Evolutionary conservation across 2,888 invertebrate species (phyloP), one percentile per base, ranked within the genome.

Genomic region (Arctia plantaginis): DNA sequence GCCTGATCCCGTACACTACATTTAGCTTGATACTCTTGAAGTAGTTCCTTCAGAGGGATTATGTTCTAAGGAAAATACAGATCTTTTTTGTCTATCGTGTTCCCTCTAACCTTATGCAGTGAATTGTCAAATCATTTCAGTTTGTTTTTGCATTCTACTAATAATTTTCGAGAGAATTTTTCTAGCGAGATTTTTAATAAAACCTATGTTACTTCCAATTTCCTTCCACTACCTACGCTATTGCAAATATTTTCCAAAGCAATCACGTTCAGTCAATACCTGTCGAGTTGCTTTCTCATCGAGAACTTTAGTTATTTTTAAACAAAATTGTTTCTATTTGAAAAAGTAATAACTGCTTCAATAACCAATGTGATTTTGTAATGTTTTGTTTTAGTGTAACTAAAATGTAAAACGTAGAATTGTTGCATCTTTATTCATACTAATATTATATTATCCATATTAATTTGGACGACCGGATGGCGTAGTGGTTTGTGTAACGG

Each of bases 1-100:
- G 77, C 64, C 69, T 64, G 73, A 84, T 78, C 81, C 41, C 51
- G 77, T 69, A 76, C 81, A 82, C 77, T 82, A 84, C 83, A 82
- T 82, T 82, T 80, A 78, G 74, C 69, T 75, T 77, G 85, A 82
- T 84, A 82, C 82, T 80, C 81, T 82, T 82, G 83, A 78, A 80
- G 78, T 74, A 78, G 74, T 71, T 64, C 35, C 72, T 76, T 74
- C 69, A 76, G 59, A 27, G 27, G 78, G 85, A 82, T 82, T 84
- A 84, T 66, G 72, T 77, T 80, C 51, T 68, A 70, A 55, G 76
- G 75, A 76, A 71, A 62, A 64, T 35, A 69, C 20, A 39, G 23
- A 64, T 41, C 30, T 23, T 62, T 69, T 62, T 62, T 70, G 41
- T 20, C 27, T 41, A 23, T 51, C 51, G n/a, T n/a, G 30, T 15